Base-by-base conservation (phyloP, 1,140 invertebrate genomes). In the Caenorhabditis briggsae region DNA sequence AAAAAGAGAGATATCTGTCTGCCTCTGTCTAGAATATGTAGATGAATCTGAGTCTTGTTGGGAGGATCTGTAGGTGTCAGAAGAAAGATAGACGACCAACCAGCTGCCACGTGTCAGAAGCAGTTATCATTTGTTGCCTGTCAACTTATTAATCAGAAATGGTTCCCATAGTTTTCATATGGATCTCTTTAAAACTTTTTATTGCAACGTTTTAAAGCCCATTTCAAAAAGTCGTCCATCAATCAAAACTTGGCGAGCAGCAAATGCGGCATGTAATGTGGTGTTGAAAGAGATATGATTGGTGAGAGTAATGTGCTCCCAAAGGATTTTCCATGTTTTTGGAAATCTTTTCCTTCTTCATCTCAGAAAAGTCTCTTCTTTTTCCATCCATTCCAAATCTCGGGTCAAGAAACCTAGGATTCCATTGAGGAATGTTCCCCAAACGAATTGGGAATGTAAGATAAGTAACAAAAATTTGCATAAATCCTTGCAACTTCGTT, bases 201-300 rank as follows among this genome's bases (percentile, higher is more conserved):
- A n/a, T 53, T n/a, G 70, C 70, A 78, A 78, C 70, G 50, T 53
- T 33, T 14, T 5, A 1, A 50, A 50, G 46, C 23, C 70, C 70
- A 78, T 78, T 78, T 50, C n/a, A 78, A 78, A 78, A 78, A 50
- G n/a, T 23, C 70, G 46, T 78, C 46, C n/a, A 78, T 78, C 46
- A 48, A 50, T 78, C 70, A 50, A 78, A 78, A 78, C 70, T 78
- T 46, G 70, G 43, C 70, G 70, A 78, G 70, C 33, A 33, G 33
- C 6, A 78, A 78, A 78, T 78, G 43, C 70, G 70, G 70, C 70
- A 41, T 70, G 64, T 43, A 70, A 70, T 70, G 64, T 43, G 64
- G 64, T 70, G 64, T 78, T 78, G 70, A 78, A 78, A 78, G 70
- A 78, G 70, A 78, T 78, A 50, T 78, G 70, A 78, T 78, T 78